Evolutionary conservation across 2,113 vertebrate species (phyloP).

Genomic region (Spea multiplicata): DNA sequence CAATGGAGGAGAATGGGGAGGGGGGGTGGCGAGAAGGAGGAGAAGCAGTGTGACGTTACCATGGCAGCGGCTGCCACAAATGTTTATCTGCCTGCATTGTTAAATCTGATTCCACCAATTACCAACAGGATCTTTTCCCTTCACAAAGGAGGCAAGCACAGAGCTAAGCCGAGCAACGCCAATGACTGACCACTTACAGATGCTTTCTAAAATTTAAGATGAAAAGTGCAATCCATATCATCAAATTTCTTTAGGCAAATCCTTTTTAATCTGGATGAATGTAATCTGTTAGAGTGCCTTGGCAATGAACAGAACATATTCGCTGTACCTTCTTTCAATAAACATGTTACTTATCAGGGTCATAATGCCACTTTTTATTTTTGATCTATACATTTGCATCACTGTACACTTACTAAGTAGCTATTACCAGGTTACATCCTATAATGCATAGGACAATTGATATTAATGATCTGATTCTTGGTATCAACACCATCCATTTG

Average conservation of each 20-base stretch:
- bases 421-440: too few relatives aligned
- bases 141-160: slow-evolving; percentile 52
- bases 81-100: slow-evolving; percentile 79
- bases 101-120: slow-evolving; percentile 68
- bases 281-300: background rate
- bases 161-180: slow-evolving; percentile 38
- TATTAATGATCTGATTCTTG: too few relatives aligned
- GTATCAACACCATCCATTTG: too few relatives aligned
- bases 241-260: background rate
- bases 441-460: too few relatives aligned
- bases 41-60: slow-evolving; percentile 74
- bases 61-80: slow-evolving; percentile 86
- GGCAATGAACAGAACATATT: too few relatives aligned
- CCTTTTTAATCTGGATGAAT: background rate
- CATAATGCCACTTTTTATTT: too few relatives aligned
- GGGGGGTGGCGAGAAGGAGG: slow-evolving; percentile 49
- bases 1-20: slow-evolving; percentile 42
- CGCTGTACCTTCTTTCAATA: too few relatives aligned
- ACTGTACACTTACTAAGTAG: too few relatives aligned
- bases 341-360: too few relatives aligned
- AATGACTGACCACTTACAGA: slow-evolving; percentile 12
- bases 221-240: background rate
- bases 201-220: background rate
- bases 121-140: slow-evolving; percentile 48
- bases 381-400: too few relatives aligned